Base-by-base conservation (phyloP, 2,113 vertebrate genomes). In the Hemiprocne comata region DNA sequence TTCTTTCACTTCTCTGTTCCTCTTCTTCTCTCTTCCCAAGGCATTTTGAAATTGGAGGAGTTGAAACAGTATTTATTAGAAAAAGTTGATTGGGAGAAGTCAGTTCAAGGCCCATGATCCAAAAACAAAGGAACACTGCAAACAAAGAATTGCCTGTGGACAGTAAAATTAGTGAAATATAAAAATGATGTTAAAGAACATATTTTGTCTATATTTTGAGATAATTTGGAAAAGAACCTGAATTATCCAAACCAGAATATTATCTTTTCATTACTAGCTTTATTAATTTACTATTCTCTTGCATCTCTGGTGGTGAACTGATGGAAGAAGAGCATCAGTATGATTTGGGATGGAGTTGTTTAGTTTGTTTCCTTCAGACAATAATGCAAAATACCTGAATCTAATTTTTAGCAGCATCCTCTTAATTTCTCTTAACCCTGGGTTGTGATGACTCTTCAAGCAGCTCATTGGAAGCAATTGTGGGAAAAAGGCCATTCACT, bases 401-500 rank as follows among this genome's bases (percentile, higher is more conserved):
- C 40, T 91, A 93, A 65, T 93, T 94, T 96, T 64, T 85, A 78
- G 76, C 77, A 96, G 48, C 60, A 88, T 84, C 89, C 89, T 95
- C 89, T 95, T 92, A 66, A 75, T 95, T 96, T 97, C 93, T 92
- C 85, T 92, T 95, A 73, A 84, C 95, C 90, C 48, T 93, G 91
- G 73, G 75, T 74, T 86, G 94, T 70, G 91, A 85, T 87, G 60
- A 87, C 79, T 89, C 92, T 93, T 92, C 92, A 91, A 90, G 91
- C 55, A 73, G 74, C 90, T 95, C 94, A 91, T 96, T 96, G 98
- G 96, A 95, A 92, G 96, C 93, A 96, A 97, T 98, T 98, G 98
- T 99, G 98, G 98, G 99, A 98, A 99, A 96, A 97, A 94, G 86
- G 79, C 94, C 65, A 82, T 97, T 96, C 97, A 94, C 96, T 97